phyloP scores from a whole-genome alignment of 2,797 vertebrate genomes.

The Gymnodraco acuticeps region DNA sequence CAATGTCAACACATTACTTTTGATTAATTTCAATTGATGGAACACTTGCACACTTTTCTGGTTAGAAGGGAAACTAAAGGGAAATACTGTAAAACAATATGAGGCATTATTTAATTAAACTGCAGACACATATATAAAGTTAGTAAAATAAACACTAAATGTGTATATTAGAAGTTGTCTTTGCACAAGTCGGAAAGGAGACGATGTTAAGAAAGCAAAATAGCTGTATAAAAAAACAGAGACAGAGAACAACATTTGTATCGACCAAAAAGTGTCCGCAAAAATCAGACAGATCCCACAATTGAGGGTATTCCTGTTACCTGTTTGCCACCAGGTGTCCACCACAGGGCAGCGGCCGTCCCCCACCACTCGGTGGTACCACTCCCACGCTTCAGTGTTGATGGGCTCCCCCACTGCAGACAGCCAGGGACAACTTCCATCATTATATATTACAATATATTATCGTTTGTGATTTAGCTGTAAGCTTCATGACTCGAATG shows the following conservation, averaged over 20 bases:
- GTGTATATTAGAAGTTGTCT: no score
- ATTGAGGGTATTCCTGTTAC: constrained; percentile 78
- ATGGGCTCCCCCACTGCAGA: constrained; percentile 95
- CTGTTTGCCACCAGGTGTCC: constrained; percentile 99
- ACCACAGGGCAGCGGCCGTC: constrained; percentile 91
- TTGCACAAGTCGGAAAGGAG: no score
- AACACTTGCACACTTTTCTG: background rate
- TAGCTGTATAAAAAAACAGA: no score
- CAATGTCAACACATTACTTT: background rate
- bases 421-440: constrained; percentile 12
- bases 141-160: no score
- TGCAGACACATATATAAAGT: no score
- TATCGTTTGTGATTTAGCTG: background rate
- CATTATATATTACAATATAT: background rate
- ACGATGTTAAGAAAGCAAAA: no score
- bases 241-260: no score
- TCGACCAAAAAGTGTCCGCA: background rate
- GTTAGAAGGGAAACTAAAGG: background rate
- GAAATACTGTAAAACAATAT: no score
- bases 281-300: background rate
- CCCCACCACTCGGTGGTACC: constrained; percentile 94
- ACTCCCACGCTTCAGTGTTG: constrained; percentile 96
- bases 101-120: no score
- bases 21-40: background rate
- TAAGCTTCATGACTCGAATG: background rate